These are phyloP conservation scores for Microcaecilia unicolor DNA, from an alignment of 2,797 vertebrate species.

Conservation along the genomic window DNA sequence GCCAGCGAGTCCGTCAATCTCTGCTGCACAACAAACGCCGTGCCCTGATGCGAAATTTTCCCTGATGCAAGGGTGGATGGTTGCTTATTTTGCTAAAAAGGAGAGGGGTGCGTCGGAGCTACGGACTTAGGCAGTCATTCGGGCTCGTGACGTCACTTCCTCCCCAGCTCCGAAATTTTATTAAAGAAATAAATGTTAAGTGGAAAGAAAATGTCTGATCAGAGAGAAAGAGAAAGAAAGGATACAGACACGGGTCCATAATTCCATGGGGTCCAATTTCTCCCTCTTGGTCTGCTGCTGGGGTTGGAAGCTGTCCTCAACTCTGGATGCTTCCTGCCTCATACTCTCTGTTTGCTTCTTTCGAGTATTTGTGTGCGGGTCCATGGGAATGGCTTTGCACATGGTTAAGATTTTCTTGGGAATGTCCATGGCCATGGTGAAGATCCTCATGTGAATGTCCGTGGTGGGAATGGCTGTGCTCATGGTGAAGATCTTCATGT, in stretches of 20 bases:
- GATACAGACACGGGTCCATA: slow-evolving; percentile 76
- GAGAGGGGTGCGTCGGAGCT: too few species aligned
- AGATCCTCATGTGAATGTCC: slow-evolving; percentile 33
- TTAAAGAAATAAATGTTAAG: too few species aligned
- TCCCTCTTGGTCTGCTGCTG: neutral
- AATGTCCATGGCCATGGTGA: slow-evolving; percentile 19
- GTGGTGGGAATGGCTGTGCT: slow-evolving; percentile 35
- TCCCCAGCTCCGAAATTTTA: too few species aligned
- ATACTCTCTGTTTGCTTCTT: neutral
- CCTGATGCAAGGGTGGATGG: too few species aligned
- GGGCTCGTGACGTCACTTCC: too few species aligned
- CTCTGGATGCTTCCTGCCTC: neutral
- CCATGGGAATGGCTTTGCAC: slow-evolving; percentile 14
- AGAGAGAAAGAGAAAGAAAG: too few species aligned
- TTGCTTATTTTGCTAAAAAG: too few species aligned
- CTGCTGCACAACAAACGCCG: too few species aligned
- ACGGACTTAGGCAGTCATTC: too few species aligned
- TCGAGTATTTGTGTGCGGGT: slow-evolving; percentile 15
- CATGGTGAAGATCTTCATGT: slow-evolving; percentile 37
- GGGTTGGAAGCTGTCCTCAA: neutral
- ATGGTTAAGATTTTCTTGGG: slow-evolving; percentile 3
- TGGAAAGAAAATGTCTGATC: too few species aligned
- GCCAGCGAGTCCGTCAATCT: too few species aligned
- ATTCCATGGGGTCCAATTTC: slow-evolving; percentile 58
- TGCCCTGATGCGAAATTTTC: too few species aligned